phyloP scores from a whole-genome alignment of 1,140 invertebrate genomes.

The Sarcophaga peregrina region DNA sequence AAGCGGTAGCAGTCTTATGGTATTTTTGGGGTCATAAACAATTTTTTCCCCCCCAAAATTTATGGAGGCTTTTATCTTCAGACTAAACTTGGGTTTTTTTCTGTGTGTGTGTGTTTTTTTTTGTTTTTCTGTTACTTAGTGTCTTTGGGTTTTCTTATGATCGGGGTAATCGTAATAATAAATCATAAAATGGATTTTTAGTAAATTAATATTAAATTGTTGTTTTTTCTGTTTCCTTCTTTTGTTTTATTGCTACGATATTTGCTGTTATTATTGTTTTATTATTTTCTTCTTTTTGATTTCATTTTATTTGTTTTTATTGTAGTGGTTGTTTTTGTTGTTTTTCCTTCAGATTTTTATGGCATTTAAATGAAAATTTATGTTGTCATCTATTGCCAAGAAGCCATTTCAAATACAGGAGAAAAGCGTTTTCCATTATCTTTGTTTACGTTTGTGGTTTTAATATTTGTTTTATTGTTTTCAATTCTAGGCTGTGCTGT shows the following conservation, averaged over 20 bases:
- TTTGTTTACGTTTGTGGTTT: background rate
- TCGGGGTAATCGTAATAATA: conserved; percentile 24
- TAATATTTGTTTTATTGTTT: too few relatives aligned
- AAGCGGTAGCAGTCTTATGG: too few relatives aligned
- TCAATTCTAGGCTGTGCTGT: background rate
- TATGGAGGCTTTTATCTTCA: too few relatives aligned
- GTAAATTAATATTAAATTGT: conserved; percentile 36
- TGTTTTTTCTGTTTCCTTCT: background rate
- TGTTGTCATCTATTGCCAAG: conserved; percentile 4
- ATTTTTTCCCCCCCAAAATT: too few relatives aligned
- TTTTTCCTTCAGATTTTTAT: too few relatives aligned
- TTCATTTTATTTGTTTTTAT: background rate
- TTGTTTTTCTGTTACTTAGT: background rate
- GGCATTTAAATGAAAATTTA: conserved; percentile 37
- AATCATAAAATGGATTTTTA: conserved; percentile 34
- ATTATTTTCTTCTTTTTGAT: too few relatives aligned
- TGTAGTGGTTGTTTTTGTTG: too few relatives aligned
- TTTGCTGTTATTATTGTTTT: too few relatives aligned
- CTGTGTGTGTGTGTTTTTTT: background rate
- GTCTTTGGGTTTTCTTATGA: conserved; percentile 11
- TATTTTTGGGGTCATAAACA: too few relatives aligned
- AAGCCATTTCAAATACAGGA: too few relatives aligned
- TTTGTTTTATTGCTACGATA: too few relatives aligned
- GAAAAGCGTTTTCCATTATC: background rate
- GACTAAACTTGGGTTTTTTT: background rate